phyloP scores from a whole-genome alignment of 2,797 vertebrate species.

The Anabacerthia variegaticeps region DNA sequence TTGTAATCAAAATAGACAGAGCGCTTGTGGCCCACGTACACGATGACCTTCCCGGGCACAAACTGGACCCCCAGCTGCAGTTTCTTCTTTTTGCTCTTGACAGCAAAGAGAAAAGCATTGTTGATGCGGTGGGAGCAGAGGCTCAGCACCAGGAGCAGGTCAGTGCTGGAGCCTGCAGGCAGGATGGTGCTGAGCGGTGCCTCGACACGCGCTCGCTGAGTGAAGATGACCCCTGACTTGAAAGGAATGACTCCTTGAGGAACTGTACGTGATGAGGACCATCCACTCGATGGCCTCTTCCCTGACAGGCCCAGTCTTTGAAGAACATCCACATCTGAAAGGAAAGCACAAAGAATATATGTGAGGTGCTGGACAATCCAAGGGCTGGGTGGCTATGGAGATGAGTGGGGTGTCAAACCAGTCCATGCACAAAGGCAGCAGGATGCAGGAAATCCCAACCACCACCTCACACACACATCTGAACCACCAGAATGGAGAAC shows the following conservation, averaged over 20 bases:
- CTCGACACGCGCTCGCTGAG: conserved; percentile 85
- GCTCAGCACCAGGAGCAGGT: conserved; percentile 89
- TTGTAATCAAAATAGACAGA: conserved; percentile 92
- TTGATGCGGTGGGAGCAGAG: conserved; percentile 93
- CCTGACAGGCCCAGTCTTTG: conserved; percentile 89
- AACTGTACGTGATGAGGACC: conserved; percentile 70
- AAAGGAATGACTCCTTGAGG: conserved; percentile 91
- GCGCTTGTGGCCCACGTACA: conserved; percentile 87
- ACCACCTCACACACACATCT: not conserved
- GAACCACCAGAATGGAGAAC: not conserved
- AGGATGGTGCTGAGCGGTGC: conserved; percentile 81
- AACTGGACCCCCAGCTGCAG: conserved; percentile 94
- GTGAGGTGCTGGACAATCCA: not conserved
- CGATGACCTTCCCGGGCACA: conserved; percentile 83
- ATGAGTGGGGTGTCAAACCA: not conserved
- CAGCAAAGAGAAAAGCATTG: conserved; percentile 90
- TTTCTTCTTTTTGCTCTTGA: conserved; percentile 85
- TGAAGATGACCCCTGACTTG: conserved; percentile 92
- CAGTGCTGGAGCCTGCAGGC: conserved; percentile 78
- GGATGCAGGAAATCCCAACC: not conserved
- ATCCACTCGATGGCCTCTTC: conserved; percentile 72
- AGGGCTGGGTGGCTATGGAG: not conserved
- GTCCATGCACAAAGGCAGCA: not conserved
- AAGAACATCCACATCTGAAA: conserved; percentile 94
- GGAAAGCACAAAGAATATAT: not conserved